Evolutionary conservation across 2,888 invertebrate genomes (phyloP).

Genomic region (Andrena trimmerana): DNA sequence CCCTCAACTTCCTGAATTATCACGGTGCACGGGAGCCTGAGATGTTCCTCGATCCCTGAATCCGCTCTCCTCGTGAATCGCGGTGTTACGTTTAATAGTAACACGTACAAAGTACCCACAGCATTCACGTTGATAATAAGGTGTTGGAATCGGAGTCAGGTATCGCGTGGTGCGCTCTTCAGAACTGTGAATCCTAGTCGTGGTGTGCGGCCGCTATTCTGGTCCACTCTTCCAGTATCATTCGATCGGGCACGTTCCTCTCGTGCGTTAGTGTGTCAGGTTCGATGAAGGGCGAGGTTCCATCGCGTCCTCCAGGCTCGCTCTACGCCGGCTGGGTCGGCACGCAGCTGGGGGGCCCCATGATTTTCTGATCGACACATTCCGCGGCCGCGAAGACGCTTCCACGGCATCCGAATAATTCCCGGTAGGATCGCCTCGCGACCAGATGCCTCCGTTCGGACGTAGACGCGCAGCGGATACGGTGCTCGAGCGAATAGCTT

Average conservation of each 20-base stretch:
- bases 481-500: constrained; percentile 64
- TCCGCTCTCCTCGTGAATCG: neutral
- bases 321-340: constrained; percentile 21
- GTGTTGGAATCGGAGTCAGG: too few species aligned
- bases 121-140: too few species aligned
- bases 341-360: constrained; percentile 28
- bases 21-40: neutral
- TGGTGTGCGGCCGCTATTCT: too few species aligned
- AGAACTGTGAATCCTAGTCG: too few species aligned
- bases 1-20: too few species aligned
- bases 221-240: too few species aligned
- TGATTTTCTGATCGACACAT: constrained; percentile 59
- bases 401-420: constrained; percentile 64
- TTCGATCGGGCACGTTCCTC: neutral
- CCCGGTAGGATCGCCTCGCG: constrained; percentile 57
- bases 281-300: constrained; percentile 4
- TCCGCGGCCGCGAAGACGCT: constrained; percentile 61
- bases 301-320: neutral
- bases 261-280: neutral
- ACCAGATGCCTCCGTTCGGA: constrained; percentile 57
- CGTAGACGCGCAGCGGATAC: constrained; percentile 58
- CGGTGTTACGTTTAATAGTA: too few species aligned
- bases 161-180: too few species aligned
- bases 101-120: too few species aligned
- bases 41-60: neutral